phyloP scores from a whole-genome alignment of 2,888 invertebrate genomes.

The Caenorhabditis becei region DNA sequence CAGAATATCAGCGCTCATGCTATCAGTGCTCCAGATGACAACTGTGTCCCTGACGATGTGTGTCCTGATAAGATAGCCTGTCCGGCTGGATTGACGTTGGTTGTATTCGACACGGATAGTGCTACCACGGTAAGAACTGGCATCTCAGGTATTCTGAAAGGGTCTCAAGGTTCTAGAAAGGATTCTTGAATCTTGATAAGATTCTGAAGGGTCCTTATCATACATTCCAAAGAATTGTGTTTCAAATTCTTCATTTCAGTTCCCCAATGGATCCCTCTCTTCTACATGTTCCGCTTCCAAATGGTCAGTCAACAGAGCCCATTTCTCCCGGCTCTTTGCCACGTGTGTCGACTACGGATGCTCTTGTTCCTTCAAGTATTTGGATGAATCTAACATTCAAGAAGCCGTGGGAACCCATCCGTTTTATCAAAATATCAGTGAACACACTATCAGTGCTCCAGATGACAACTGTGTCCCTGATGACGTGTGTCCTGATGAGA shows the following conservation, averaged over 20 bases:
- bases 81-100: not conserved
- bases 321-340: not conserved
- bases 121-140: not conserved
- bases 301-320: not conserved
- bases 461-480: not conserved
- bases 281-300: not conserved
- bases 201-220: too few relatives aligned
- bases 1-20: not conserved
- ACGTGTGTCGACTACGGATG: not conserved
- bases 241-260: too few relatives aligned
- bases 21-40: not conserved
- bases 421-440: not conserved
- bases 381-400: not conserved
- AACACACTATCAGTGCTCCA: not conserved
- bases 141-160: too few relatives aligned
- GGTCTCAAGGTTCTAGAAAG: not conserved
- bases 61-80: constrained; percentile 1
- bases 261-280: not conserved
- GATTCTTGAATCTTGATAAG: too few relatives aligned
- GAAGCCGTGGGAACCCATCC: not conserved
- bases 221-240: too few relatives aligned
- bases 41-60: not conserved
- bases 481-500: not conserved
- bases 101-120: constrained; percentile 6
- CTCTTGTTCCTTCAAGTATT: not conserved